A percentile compares a stretch with the other conserved stretches of the same genome.
These are phyloP conservation scores for Camelus dromedarius DNA, from an alignment of 2,113 vertebrate species.

Conservation along the genomic window DNA sequence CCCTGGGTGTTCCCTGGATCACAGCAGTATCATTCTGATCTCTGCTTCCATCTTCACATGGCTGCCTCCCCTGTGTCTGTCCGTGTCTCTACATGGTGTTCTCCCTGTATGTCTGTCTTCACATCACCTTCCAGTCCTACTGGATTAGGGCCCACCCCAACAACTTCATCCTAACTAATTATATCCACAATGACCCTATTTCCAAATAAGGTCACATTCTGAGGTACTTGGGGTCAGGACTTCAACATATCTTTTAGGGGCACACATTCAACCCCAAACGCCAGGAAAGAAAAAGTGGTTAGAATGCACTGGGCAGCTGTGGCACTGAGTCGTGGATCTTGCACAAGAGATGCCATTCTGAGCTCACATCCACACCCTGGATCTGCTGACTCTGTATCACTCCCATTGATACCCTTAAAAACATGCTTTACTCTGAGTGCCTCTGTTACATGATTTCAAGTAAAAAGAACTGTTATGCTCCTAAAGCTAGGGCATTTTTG, in stretches of 20 bases:
- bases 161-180: constrained; percentile 11
- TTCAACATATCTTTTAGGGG: neutral
- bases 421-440: constrained; percentile 13
- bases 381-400: constrained; percentile 64
- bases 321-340: neutral
- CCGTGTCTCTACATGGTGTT: neutral
- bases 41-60: neutral
- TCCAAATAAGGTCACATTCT: constrained; percentile 5
- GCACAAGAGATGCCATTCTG: neutral
- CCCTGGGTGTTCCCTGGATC: neutral
- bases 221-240: neutral
- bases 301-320: neutral
- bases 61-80: neutral
- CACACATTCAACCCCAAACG: neutral
- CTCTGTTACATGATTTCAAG: constrained; percentile 34
- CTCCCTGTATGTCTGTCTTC: neutral
- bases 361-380: constrained; percentile 44
- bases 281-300: constrained; percentile 4
- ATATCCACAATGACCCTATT: neutral
- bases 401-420: constrained; percentile 47
- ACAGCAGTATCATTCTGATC: neutral
- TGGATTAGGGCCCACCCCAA: neutral
- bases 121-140: neutral
- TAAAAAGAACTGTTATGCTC: constrained; percentile 31
- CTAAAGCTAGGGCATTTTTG: neutral